Conservation (phyloP, 2,113 vertebrate genomes). For the Oxygymnocypris stewartii region DNA sequence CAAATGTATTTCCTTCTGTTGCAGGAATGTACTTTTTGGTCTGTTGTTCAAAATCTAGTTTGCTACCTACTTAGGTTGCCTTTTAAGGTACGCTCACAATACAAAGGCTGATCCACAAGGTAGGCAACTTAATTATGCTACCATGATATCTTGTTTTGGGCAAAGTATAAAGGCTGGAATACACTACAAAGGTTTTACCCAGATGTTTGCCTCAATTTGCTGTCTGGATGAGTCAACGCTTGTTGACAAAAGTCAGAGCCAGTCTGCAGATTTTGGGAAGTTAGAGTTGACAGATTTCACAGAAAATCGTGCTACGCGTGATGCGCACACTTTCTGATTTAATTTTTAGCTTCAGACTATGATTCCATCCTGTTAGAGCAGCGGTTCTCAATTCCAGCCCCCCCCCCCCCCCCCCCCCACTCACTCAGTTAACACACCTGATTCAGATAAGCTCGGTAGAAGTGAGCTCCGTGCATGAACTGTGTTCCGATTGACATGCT, state of each 20-base stretch:
- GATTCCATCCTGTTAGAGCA: too few species aligned
- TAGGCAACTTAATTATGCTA: not conserved
- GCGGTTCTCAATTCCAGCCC: too few species aligned
- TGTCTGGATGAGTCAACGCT: not conserved
- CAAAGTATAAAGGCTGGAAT: not conserved
- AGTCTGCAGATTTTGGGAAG: too few species aligned
- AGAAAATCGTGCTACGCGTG: too few species aligned
- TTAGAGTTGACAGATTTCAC: not conserved
- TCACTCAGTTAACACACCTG: too few species aligned
- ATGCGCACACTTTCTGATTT: too few species aligned
- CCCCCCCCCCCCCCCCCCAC: too few species aligned
- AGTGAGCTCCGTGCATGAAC: too few species aligned
- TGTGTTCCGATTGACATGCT: too few species aligned
- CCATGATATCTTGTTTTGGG: not conserved
- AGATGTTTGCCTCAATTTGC: not conserved
- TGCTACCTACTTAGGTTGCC: not conserved
- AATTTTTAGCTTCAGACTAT: too few species aligned
- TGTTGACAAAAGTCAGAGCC: not conserved
- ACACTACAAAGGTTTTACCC: not conserved
- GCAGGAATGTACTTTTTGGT: not conserved
- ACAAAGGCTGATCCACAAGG: not conserved
- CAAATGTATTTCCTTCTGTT: constrained; percentile 23
- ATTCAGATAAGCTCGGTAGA: too few species aligned
- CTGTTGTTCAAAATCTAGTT: not conserved
- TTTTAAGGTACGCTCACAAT: not conserved